Base-by-base conservation (phyloP, 2,888 invertebrate species). In the Orthonevra nobilis region DNA sequence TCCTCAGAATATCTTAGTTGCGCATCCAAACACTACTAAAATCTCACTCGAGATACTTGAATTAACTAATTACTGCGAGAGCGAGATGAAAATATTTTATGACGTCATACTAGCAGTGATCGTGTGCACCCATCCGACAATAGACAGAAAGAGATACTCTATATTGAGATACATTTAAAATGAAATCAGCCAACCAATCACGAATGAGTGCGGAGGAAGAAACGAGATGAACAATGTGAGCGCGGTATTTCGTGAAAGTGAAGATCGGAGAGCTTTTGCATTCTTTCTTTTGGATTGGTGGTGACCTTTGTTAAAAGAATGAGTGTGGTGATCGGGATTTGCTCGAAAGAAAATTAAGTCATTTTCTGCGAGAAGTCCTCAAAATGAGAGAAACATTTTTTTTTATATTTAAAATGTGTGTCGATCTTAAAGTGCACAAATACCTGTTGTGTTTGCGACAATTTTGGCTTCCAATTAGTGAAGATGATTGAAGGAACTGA, bases 1-100 rank as follows among this genome's bases (percentile, higher is more conserved):
- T 70, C 70, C 70, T 70, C 70, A 77, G 54, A 77, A 58, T 77
- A 70, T 30, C 44, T 54, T 1, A 19, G 46, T 15, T 54, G 77
- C 77, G 77, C 77, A 77, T 64, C 38, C 46, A 38, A 30, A 6
- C 42, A 63, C 30, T 48, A 32, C 10, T n/a, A 46, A 23, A 46
- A 42, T 20, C 40, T 40, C 23, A 34, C 50, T 58, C 32, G 10
- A n/a, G n/a, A n/a, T n/a, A n/a, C n/a, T n/a, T n/a, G n/a, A n/a
- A 19, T 28, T 54, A 48, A 63, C 63, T 75, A 69, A 77, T 70
- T 70, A 70, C 64, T 54, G 23, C n/a, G 30, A 52, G 58, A 64
- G 42, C 4, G 63, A 58, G 69, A 44, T 2, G 9, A 28, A 14
- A 15, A 42, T 9, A 28, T 9, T 19, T 19, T 34, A 6, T 56